Evolutionary conservation across 2,113 vertebrate species (phyloP).

Genomic region (Gymnocephalus cernua): DNA sequence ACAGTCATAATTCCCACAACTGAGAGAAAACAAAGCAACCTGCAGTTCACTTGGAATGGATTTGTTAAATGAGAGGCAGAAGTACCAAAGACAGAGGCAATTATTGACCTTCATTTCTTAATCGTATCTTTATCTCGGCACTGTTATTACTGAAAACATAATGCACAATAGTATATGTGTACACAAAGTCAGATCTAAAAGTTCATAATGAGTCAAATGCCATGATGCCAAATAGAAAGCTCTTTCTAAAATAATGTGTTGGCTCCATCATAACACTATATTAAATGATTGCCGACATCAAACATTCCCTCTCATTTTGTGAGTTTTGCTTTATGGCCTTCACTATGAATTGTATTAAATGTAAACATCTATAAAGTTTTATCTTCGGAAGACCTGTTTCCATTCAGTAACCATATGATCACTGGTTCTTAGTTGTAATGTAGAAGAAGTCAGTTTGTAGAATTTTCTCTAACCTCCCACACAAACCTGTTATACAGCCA

Average conservation of each 20-base stretch:
- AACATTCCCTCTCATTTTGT: not conserved
- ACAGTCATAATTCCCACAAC: not conserved
- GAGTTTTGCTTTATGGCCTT: not conserved
- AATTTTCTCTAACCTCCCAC: not conserved
- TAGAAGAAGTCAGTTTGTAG: not conserved
- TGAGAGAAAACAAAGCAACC: not conserved
- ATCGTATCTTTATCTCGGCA: not conserved
- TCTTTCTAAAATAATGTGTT: no score
- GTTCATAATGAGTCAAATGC: conserved; percentile 1
- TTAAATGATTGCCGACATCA: no score
- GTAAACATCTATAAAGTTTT: not conserved
- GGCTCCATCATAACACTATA: no score
- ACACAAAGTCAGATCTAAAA: not conserved
- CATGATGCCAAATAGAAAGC: no score
- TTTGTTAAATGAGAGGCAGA: conserved; percentile 7
- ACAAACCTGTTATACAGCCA: not conserved
- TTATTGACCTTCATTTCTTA: not conserved
- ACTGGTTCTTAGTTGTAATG: not conserved
- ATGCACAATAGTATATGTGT: not conserved
- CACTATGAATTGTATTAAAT: not conserved
- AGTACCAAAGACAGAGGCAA: not conserved
- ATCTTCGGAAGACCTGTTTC: not conserved
- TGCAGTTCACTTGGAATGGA: not conserved
- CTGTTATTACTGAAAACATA: not conserved
- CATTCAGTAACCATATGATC: not conserved